Conservation (phyloP, 2,797 vertebrate species). For the Oreortyx pictus region DNA sequence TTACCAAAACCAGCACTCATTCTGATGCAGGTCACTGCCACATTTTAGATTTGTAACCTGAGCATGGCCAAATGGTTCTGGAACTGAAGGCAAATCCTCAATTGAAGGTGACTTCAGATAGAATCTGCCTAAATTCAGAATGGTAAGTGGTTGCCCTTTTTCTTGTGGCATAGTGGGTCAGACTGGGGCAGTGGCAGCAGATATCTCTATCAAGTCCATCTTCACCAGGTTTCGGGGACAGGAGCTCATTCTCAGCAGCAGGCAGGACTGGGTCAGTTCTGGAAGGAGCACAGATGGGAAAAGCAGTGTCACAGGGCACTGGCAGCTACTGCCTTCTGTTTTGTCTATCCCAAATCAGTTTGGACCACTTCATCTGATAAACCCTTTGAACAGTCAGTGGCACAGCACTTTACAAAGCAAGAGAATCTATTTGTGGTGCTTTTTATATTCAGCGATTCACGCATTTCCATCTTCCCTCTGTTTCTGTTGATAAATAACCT, state of each 20-base stretch:
- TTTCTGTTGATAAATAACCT: constrained; percentile 19
- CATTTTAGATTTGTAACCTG: neutral
- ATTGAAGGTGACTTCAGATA: neutral
- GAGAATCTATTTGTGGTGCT: neutral
- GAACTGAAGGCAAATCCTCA: neutral
- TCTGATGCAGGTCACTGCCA: neutral
- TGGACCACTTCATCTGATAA: neutral
- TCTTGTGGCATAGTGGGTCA: neutral
- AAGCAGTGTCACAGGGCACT: rapidly evolving
- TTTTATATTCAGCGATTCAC: neutral
- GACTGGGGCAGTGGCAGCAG: neutral
- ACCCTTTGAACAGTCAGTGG: neutral
- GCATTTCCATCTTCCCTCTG: neutral
- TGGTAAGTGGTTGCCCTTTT: neutral
- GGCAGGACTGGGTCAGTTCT: neutral
- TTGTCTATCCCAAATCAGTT: neutral
- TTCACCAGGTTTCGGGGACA: neutral
- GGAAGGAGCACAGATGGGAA: neutral
- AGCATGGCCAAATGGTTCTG: neutral
- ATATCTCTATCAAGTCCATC: neutral
- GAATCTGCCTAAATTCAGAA: neutral
- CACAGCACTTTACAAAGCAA: neutral
- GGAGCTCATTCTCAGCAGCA: neutral
- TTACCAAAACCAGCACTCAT: neutral
- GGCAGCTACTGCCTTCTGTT: neutral